phyloP scores from a whole-genome alignment of 1,140 invertebrate genomes.

The Drosophila mauritiana region DNA sequence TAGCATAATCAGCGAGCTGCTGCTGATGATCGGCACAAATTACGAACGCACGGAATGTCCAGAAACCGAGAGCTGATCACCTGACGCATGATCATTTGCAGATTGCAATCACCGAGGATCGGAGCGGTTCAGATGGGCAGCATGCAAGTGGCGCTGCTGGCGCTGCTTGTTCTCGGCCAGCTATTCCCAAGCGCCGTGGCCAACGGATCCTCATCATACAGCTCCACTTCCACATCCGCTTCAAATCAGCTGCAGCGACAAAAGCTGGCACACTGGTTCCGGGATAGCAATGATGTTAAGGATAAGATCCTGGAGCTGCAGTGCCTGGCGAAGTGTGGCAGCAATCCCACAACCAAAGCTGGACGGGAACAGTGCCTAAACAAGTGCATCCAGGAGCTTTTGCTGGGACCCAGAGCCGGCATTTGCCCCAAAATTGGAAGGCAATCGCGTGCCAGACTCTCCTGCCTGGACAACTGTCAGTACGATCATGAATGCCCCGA shows the following conservation, averaged over 20 bases:
- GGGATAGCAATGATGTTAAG: constrained; percentile 70
- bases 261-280: constrained; percentile 51
- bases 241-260: constrained; percentile 59
- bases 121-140: constrained; percentile 16
- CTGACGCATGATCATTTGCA: constrained; percentile 62
- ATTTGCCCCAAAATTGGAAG: constrained; percentile 58
- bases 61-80: constrained; percentile 50
- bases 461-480: constrained; percentile 87
- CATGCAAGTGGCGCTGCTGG: constrained; percentile 55
- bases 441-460: constrained; percentile 58
- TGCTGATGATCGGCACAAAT: constrained; percentile 65
- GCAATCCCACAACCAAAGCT: not conserved
- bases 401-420: constrained; percentile 60
- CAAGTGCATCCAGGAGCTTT: constrained; percentile 60
- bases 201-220: constrained; percentile 13
- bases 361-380: constrained; percentile 53
- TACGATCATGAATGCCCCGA: constrained; percentile 88
- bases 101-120: constrained; percentile 47
- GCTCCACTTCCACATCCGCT: constrained; percentile 1
- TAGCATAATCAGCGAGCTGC: constrained; percentile 69
- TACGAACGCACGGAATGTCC: constrained; percentile 75
- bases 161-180: constrained; percentile 43
- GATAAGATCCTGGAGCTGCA: constrained; percentile 79
- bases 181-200: constrained; percentile 10
- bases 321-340: constrained; percentile 67